These are phyloP conservation scores for Taxidea taxus DNA, from an alignment of 2,113 vertebrate species.

Conservation along the genomic window DNA sequence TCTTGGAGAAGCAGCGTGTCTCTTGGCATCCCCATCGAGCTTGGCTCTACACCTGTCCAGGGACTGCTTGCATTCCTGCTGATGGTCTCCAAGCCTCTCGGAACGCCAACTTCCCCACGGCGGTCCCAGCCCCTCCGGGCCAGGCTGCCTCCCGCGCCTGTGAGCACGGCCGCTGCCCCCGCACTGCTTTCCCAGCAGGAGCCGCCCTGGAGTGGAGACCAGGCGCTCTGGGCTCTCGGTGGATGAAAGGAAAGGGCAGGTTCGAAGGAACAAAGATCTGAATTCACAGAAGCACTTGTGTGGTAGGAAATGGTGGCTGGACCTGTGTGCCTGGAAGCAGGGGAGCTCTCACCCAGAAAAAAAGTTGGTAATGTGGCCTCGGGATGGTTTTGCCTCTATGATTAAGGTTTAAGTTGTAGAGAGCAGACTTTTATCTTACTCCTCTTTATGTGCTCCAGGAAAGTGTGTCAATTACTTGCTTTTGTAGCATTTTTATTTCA, in stretches of 20 bases:
- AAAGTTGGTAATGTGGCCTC: not conserved
- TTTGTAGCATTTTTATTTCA: not conserved
- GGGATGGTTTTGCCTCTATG: not conserved
- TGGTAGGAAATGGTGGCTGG: not conserved
- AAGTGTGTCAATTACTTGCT: not conserved
- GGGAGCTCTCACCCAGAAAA: not conserved
- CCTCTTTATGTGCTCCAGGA: not conserved
- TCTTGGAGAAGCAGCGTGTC: not conserved
- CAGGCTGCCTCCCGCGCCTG: not conserved
- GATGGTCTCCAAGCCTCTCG: not conserved
- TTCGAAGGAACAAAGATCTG: not conserved
- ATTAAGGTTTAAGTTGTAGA: not conserved
- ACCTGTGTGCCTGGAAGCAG: not conserved
- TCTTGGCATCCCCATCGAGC: not conserved
- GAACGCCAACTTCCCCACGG: not conserved
- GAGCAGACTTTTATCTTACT: not conserved
- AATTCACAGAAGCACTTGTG: not conserved
- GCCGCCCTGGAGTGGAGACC: not conserved
- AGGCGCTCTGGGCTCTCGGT: not conserved
- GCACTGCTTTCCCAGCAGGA: rapidly evolving
- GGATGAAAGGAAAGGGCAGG: not conserved
- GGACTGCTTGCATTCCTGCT: not conserved
- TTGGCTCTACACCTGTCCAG: not conserved
- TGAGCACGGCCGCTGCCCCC: not conserved
- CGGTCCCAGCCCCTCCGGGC: not conserved